Evolutionary conservation across 2,113 vertebrate genomes (phyloP).

Genomic region (Bubo scandiacus): DNA sequence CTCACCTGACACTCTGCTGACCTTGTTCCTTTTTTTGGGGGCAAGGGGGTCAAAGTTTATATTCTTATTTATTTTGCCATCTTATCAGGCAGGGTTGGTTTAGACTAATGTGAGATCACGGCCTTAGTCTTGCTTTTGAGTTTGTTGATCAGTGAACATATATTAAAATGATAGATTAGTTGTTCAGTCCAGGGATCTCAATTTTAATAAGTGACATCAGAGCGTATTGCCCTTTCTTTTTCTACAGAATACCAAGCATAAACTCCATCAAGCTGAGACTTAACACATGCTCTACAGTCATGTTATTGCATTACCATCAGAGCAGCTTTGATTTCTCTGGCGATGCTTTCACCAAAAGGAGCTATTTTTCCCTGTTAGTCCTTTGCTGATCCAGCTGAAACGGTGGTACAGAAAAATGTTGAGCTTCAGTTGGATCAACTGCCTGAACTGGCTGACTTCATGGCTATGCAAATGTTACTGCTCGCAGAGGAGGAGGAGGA

Average conservation of each 20-base stretch:
- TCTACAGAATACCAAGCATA: background rate
- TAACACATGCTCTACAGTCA: background rate
- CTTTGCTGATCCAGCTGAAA: background rate
- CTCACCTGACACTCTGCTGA: background rate
- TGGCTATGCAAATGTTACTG: background rate
- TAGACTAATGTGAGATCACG: background rate
- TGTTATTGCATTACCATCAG: background rate
- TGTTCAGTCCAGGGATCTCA: background rate
- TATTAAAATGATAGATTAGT: background rate
- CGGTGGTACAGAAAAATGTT: background rate
- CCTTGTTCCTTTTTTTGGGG: background rate
- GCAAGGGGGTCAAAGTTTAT: background rate
- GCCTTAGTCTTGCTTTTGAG: background rate
- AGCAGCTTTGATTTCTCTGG: constrained; percentile 20
- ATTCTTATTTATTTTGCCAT: background rate
- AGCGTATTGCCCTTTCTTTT: background rate
- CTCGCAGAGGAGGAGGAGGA: background rate
- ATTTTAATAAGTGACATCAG: background rate
- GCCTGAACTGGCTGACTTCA: background rate
- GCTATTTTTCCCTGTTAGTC: background rate
- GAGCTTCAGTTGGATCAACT: background rate
- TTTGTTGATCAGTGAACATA: background rate
- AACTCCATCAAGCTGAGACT: background rate
- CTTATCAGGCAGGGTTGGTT: background rate
- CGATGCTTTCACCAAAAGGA: background rate